Percentiles rank a stretch among this genome's conserved stretches.
Conservation (phyloP, 1,140 invertebrate species). For the Pogonus chalceus region DNA sequence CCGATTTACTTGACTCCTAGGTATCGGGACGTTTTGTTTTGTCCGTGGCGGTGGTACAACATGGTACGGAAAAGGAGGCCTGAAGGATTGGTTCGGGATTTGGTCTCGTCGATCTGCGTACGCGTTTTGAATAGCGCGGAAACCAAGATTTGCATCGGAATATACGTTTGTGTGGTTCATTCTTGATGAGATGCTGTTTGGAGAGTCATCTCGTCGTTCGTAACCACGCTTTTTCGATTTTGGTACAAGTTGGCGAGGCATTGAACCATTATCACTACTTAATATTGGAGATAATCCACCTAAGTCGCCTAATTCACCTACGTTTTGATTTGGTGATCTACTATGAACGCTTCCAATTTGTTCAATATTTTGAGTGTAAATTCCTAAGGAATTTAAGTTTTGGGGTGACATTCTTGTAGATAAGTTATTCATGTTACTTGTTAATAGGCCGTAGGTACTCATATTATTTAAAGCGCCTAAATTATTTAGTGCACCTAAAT, state of each 20-base stretch:
- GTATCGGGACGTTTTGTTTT: conserved; percentile 21
- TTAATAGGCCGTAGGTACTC: neutral
- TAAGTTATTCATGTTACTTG: neutral
- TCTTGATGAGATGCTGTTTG: conserved; percentile 5
- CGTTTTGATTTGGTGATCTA: conserved; percentile 6
- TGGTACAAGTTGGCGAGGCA: conserved; percentile 20
- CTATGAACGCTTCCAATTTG: neutral
- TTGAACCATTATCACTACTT: conserved; percentile 21
- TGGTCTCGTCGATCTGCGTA: neutral
- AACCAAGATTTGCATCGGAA: neutral
- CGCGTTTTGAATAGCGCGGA: neutral
- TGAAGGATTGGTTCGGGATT: conserved; percentile 5
- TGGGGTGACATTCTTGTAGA: neutral
- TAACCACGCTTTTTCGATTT: conserved; percentile 4
- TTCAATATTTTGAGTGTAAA: neutral
- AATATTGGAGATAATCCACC: conserved; percentile 18
- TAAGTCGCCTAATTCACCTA: neutral
- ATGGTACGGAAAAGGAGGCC: conserved; percentile 19
- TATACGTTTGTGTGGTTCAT: neutral
- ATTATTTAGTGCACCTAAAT: neutral
- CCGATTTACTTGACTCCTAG: conserved; percentile 37
- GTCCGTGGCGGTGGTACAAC: conserved; percentile 22
- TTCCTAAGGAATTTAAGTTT: neutral
- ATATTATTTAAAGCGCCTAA: conserved; percentile 6
- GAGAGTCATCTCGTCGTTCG: conserved; percentile 2